phyloP scores from a whole-genome alignment of 2,888 invertebrate genomes.

The Chloromyia formosa region DNA sequence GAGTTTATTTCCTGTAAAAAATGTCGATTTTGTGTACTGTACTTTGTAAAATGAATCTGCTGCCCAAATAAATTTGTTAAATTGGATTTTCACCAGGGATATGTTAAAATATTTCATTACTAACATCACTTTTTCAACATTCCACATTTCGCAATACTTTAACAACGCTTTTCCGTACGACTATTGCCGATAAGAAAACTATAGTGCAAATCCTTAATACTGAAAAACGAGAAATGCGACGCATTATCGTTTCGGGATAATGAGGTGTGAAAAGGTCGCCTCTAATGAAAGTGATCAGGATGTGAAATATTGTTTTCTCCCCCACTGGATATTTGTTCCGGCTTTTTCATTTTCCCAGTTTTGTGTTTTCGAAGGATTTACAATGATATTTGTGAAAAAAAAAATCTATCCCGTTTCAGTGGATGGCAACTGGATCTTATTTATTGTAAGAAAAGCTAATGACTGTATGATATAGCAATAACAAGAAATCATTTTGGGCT shows the following conservation, averaged over 20 bases:
- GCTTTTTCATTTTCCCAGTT: background rate
- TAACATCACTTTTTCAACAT: no score
- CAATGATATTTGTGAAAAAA: background rate
- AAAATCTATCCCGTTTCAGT: background rate
- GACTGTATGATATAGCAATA: slow-evolving; percentile 13
- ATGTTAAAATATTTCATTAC: no score
- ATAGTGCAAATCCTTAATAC: background rate
- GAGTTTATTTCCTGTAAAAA: no score
- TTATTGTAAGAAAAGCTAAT: background rate
- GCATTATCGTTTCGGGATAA: slow-evolving; percentile 30
- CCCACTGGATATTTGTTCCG: no score
- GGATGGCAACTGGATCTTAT: slow-evolving; percentile 10
- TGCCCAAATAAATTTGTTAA: no score
- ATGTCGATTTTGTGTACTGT: no score
- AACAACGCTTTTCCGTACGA: no score
- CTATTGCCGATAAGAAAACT: no score
- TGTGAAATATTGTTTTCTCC: slow-evolving; percentile 33
- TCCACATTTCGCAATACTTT: no score
- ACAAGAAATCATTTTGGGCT: background rate
- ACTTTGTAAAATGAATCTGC: no score
- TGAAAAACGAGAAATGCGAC: background rate
- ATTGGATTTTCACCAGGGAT: no score
- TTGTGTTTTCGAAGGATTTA: slow-evolving; percentile 8
- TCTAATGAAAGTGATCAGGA: slow-evolving; percentile 42
- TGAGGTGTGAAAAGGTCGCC: slow-evolving; percentile 41